Base-by-base conservation (phyloP, 2,113 vertebrate genomes). In the Syngnathus scovelli region DNA sequence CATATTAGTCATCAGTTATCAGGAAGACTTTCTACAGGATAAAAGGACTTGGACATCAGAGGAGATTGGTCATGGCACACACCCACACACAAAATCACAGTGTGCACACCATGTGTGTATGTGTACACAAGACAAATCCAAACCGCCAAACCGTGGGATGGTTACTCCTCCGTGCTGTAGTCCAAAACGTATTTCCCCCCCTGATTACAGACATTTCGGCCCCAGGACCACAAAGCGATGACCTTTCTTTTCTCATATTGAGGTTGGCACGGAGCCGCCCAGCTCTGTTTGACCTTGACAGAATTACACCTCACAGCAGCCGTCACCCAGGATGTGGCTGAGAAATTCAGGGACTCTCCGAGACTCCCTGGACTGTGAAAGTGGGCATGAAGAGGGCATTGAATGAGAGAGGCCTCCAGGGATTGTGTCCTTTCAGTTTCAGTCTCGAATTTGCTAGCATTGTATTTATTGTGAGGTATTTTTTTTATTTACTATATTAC, bases 271-370 rank as follows among this genome's bases (percentile, higher is more conserved):
- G 4, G 36, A 72, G 78, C 81, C 61, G 6, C 6, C 44, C 49
- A 18, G 49, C 64, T 61, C 63, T 36, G 71, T n/a, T 62, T 64
- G 49, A 65, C 73, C 74, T 70, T 68, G 68, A 80, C 56, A 60
- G 55, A 76, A 77, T 72, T 81, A 75, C 75, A 67, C 73, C 64
- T 67, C 46, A 44, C 46, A 51, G 69, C 58, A 61, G 79, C 69
- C 10, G 71, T 71, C 78, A 85, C 83, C 77, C 60, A 56, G 77
- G 78, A 83, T 72, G 69, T 64, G 64, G 55, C 44, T 70, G 78
- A 77, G 66, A 80, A 72, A 82, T 51, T 64, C 43, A 61, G 83
- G 83, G 83, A 86, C 81, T 85, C 83, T 85, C 83, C 79, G 51
- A 52, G 38, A 64, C 55, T 78, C 62, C 76, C 61, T 44, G 37